Conservation (phyloP, 92 coral and sea anemone species). For the Epizoanthus rinbou region DNA sequence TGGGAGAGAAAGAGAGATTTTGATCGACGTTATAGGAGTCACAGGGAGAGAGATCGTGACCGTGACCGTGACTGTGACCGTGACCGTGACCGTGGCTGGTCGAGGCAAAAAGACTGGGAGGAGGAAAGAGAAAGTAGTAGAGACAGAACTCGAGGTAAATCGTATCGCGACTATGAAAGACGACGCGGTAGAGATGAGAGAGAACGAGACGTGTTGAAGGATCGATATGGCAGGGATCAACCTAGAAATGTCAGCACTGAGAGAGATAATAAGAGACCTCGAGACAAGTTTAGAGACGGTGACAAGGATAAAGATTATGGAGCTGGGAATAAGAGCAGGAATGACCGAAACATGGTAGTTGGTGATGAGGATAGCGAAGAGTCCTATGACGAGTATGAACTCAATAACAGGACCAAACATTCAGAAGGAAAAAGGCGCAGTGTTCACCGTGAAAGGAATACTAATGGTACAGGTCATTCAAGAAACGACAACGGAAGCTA, state of each 20-base stretch:
- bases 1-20: constrained; percentile 59
- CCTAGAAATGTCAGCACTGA: not conserved
- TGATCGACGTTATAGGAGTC: constrained; percentile 53
- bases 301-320: not conserved
- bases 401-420: not conserved
- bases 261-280: constrained; percentile 4
- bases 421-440: not conserved
- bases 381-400: not conserved
- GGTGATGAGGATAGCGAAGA: not conserved
- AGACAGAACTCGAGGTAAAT: not conserved
- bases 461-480: not conserved
- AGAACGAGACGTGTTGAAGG: not conserved
- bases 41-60: constrained; percentile 33
- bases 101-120: constrained; percentile 1
- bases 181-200: constrained; percentile 1
- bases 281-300: not conserved
- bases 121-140: not conserved
- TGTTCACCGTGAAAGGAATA: not conserved
- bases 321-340: not conserved
- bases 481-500: not conserved
- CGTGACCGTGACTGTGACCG: not conserved
- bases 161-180: not conserved
- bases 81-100: not conserved
- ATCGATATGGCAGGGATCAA: constrained; percentile 20
- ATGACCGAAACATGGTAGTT: not conserved